Evolutionary conservation across 2,888 invertebrate species (phyloP).

Genomic region (Dynastes tityus): DNA sequence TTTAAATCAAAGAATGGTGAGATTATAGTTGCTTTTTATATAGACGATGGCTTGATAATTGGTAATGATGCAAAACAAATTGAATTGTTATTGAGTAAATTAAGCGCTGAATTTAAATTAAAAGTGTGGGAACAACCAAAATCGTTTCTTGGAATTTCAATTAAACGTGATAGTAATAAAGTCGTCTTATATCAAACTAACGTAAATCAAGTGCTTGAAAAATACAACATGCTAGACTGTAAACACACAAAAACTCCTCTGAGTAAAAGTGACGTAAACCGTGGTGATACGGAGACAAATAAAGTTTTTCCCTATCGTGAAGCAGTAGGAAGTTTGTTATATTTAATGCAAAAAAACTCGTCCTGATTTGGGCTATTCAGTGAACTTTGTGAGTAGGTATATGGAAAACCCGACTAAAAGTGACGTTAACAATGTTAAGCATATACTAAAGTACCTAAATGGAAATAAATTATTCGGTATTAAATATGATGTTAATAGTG

Average conservation of each 20-base stretch:
- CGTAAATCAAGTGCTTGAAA: not conserved
- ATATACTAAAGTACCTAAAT: constrained; percentile 4
- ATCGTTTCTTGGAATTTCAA: not conserved
- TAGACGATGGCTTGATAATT: not conserved
- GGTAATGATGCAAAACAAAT: constrained; percentile 15
- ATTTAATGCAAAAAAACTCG: constrained; percentile 16
- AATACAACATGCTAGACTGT: not conserved
- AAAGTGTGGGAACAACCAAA: constrained; percentile 5
- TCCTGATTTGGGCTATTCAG: constrained; percentile 5
- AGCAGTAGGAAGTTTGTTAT: constrained; percentile 7
- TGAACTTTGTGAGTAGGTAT: constrained; percentile 11
- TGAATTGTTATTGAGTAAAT: not conserved
- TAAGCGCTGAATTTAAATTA: constrained; percentile 32
- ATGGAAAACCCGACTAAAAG: not conserved
- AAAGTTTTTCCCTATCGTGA: no score
- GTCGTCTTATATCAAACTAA: not conserved
- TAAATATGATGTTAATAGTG: no score
- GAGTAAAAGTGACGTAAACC: not conserved
- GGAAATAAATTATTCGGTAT: not conserved
- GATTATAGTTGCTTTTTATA: not conserved
- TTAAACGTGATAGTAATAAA: no score
- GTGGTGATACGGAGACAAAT: not conserved
- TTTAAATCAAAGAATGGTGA: not conserved
- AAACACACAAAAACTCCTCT: not conserved
- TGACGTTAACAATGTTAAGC: constrained; percentile 15